These are phyloP conservation scores for Notoglanidium macrostoma DNA, from an alignment of 2,797 vertebrate genomes.

Conservation along the genomic window DNA sequence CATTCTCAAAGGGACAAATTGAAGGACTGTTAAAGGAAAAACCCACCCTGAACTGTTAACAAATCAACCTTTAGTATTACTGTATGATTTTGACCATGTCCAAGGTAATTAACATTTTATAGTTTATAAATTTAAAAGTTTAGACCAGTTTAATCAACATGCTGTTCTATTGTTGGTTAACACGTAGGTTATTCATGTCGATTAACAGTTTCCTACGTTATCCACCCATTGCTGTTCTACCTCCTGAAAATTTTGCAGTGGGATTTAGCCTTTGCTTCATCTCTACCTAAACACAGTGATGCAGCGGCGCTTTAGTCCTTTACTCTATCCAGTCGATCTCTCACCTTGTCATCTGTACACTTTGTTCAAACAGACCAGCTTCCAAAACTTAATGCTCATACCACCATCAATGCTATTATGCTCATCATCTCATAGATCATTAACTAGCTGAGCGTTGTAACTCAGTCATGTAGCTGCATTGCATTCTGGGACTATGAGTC, in stretches of 20 bases:
- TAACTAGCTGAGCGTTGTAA: neutral
- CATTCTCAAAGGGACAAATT: neutral
- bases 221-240: neutral
- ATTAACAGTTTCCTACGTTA: neutral
- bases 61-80: neutral
- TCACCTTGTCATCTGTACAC: neutral
- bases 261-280: neutral
- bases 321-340: neutral
- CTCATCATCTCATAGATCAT: neutral
- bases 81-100: neutral
- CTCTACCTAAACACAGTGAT: neutral
- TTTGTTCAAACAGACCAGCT: neutral
- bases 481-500: neutral
- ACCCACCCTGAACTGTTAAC: neutral
- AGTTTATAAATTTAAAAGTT: neutral
- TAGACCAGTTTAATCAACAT: neutral
- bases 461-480: neutral
- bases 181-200: neutral
- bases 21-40: neutral
- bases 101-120: neutral
- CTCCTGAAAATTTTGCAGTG: neutral
- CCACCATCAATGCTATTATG: neutral
- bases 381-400: neutral
- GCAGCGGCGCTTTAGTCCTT: neutral
- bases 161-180: neutral